A percentile compares a stretch with the other conserved stretches of the same genome.
These are phyloP conservation scores for Andrena marginata DNA, from an alignment of 2,888 invertebrate species.

Conservation along the genomic window DNA sequence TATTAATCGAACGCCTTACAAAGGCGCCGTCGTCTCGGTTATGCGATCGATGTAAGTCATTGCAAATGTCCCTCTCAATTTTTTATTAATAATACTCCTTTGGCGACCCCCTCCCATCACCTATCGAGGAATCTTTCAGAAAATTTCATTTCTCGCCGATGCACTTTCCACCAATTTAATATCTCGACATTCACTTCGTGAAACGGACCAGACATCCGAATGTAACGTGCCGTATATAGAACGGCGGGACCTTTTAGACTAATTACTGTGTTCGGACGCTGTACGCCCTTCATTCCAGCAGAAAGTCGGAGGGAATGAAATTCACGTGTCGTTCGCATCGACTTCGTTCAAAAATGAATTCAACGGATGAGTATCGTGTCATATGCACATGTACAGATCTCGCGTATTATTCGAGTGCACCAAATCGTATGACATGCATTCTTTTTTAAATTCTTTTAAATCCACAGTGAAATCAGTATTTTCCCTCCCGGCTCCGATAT, in stretches of 20 bases:
- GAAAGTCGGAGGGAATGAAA: constrained; percentile 2
- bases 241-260: constrained; percentile 40
- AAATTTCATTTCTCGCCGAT: constrained; percentile 25
- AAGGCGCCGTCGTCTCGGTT: neutral
- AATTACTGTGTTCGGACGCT: constrained; percentile 33
- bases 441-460: neutral
- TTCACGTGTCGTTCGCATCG: neutral
- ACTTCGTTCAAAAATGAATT: neutral
- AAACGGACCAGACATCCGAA: constrained; percentile 40
- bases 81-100: neutral
- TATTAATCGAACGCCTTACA: neutral
- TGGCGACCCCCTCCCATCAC: too few species aligned
- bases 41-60: neutral
- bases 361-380: neutral
- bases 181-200: constrained; percentile 16
- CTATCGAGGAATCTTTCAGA: constrained; percentile 1
- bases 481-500: neutral
- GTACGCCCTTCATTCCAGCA: neutral
- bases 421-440: neutral
- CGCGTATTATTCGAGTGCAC: neutral
- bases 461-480: neutral
- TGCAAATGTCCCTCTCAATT: neutral
- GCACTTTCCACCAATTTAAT: constrained; percentile 34
- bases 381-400: too few species aligned
- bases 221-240: neutral